Evolutionary conservation across 1,140 invertebrate species (phyloP).

Genomic region (Helicoverpa armigera): DNA sequence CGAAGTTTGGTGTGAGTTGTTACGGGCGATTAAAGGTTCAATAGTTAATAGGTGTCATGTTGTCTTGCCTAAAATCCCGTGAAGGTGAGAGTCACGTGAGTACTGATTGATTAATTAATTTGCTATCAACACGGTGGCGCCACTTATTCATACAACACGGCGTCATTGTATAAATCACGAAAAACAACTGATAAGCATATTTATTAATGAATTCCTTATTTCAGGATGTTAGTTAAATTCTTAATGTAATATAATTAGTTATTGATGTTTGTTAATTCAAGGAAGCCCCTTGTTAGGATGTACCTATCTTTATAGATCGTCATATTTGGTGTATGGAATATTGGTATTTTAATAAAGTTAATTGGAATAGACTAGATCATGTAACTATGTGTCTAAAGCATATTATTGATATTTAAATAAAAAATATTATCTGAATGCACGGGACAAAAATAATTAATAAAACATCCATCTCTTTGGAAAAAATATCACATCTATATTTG

Average conservation of each 20-base stretch:
- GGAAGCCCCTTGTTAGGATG: too few relatives aligned
- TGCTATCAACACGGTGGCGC: not conserved
- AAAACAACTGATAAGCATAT: not conserved
- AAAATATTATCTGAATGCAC: too few relatives aligned
- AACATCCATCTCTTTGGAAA: not conserved
- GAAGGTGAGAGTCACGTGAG: slow-evolving; percentile 12
- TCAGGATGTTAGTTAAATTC: not conserved
- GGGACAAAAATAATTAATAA: not conserved
- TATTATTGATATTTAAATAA: too few relatives aligned
- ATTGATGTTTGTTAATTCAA: too few relatives aligned
- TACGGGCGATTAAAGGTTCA: not conserved
- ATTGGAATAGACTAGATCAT: too few relatives aligned
- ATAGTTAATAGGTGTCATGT: not conserved
- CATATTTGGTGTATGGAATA: too few relatives aligned
- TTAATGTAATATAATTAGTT: not conserved
- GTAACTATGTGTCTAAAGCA: too few relatives aligned
- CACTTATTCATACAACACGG: not conserved
- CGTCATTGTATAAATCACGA: not conserved
- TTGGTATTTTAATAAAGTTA: too few relatives aligned
- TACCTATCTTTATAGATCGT: too few relatives aligned
- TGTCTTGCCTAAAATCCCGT: not conserved
- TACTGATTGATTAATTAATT: slow-evolving; percentile 6
- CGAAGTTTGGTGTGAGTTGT: not conserved
- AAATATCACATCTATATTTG: not conserved
- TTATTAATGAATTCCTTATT: not conserved